Conservation (phyloP, 1,140 invertebrate species). For the Colletes gigas region DNA sequence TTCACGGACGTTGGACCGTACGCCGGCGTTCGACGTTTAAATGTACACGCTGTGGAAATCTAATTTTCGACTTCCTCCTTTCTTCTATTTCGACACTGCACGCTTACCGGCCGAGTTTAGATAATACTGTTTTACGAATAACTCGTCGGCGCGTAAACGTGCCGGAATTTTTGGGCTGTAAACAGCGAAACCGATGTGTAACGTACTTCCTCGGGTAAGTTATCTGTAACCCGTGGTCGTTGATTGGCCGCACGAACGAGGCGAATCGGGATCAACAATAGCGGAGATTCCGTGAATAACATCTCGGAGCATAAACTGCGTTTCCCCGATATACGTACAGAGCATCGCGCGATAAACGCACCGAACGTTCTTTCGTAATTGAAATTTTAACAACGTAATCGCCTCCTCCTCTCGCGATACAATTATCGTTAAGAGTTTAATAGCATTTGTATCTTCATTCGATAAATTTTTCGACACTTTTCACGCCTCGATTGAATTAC, state of each 20-base stretch:
- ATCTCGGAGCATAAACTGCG: background rate
- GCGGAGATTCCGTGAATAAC: background rate
- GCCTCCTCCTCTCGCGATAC: too few relatives aligned
- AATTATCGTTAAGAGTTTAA: too few relatives aligned
- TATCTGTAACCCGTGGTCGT: background rate
- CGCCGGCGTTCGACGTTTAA: background rate
- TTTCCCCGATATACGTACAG: too few relatives aligned
- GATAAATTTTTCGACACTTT: too few relatives aligned
- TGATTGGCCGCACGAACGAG: conserved; percentile 19
- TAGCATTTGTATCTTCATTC: too few relatives aligned
- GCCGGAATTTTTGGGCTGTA: background rate
- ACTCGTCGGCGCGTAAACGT: background rate
- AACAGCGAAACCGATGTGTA: background rate
- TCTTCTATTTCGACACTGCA: too few relatives aligned
- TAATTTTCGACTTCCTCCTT: background rate
- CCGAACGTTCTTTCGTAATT: too few relatives aligned
- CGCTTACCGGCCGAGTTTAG: too few relatives aligned
- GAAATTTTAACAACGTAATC: too few relatives aligned
- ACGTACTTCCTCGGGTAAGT: background rate
- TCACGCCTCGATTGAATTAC: too few relatives aligned
- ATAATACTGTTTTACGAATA: too few relatives aligned
- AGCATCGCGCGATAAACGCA: too few relatives aligned
- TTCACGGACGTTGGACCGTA: background rate
- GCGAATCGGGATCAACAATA: background rate
- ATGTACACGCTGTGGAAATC: background rate